Evolutionary conservation across 2,888 invertebrate genomes (phyloP), one percentile per base, ranked within the genome.

Genomic region (Leptothorax acervorum): DNA sequence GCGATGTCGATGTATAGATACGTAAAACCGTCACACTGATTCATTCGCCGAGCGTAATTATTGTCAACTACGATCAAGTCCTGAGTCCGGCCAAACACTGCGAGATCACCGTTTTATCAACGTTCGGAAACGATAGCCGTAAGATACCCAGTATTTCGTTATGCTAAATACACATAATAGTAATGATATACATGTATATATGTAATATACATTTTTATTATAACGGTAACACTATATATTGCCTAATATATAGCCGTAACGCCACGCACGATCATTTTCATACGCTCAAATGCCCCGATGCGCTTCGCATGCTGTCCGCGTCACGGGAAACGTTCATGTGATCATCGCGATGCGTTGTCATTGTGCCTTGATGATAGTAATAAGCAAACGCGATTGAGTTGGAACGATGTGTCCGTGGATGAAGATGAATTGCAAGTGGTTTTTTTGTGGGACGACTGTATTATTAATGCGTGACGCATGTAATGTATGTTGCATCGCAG

Each of bases 51-150:
- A 83, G 68, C 82, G 83, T 83, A 85, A 90, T 91, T 91, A 91
- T 91, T 90, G 91, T 91, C 90, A 89, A 85, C 89, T 90, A 90
- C 86, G 83, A 83, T 88, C 83, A 70, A 88, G 75, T 88, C 89
- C 91, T 86, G 89, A 88, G 88, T 87, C 84, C 85, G 86, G 83
- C 84, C 85, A 86, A 87, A 88, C 86, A 81, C 73, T 86, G 87
- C 84, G 79, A 60, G 23, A 71, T 71, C 48, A 39, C 45, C 48
- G 60, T 60, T 60, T 70, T 60, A 35, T 71, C 48, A 55, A 51
- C n/a, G 51, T 53, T 76, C 53, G 53, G 23, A 63, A 76, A 51
- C 42, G 35, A 76, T 63, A 76, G 23, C 63, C 42, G 18, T 60
- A 74, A 45, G n/a, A 74, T 74, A 74, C 42, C 74, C 57, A 74